These are phyloP conservation scores for Mus pahari DNA, from an alignment of 2,113 vertebrate genomes.

Conservation along the genomic window DNA sequence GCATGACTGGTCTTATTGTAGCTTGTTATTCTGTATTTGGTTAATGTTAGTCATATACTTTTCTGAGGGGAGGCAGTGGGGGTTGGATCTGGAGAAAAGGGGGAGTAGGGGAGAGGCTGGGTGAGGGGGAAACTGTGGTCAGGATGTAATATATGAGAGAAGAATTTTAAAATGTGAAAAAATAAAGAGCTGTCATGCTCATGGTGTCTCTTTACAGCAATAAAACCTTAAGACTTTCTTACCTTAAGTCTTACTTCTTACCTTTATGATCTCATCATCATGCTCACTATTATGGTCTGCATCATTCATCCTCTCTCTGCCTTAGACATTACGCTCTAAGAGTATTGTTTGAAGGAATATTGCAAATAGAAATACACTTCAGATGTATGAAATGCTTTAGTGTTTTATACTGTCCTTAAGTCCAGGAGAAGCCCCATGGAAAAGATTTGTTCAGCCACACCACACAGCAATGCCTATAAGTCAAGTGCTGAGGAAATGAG, in stretches of 20 bases:
- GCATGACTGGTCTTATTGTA: neutral
- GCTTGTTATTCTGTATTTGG: neutral
- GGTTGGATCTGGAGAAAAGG: neutral
- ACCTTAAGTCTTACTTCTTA: neutral
- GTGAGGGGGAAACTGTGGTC: neutral
- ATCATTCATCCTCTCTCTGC: neutral
- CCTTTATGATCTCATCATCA: too few relatives aligned
- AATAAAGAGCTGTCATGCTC: neutral
- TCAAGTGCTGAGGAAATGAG: neutral
- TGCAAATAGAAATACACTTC: neutral
- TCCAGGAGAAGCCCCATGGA: neutral
- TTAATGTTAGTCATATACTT: neutral
- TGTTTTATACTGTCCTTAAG: neutral
- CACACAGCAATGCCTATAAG: neutral
- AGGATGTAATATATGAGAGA: neutral
- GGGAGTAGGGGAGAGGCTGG: too few relatives aligned
- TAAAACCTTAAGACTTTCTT: neutral
- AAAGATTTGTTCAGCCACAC: neutral
- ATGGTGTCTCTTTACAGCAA: neutral
- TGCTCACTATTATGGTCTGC: neutral
- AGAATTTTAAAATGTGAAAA: neutral
- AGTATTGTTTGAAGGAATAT: neutral
- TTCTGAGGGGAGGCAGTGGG: neutral
- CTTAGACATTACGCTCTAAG: neutral
- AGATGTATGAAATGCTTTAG: neutral